Conservation (phyloP, 2,797 vertebrate genomes). For the Helostoma temminkii region DNA sequence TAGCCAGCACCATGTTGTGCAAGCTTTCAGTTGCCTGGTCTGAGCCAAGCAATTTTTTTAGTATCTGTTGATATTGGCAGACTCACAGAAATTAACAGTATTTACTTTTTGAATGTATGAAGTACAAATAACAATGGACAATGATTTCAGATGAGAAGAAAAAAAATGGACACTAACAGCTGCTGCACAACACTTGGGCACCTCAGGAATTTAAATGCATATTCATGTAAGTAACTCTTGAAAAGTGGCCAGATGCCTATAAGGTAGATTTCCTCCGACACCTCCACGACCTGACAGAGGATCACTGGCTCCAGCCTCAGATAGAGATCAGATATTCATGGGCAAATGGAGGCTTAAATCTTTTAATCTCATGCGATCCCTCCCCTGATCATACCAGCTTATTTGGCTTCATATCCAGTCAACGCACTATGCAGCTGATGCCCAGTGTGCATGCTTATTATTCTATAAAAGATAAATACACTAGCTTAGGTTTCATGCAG, state of each 20-base stretch:
- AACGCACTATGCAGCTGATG: constrained; percentile 68
- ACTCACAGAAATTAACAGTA: constrained; percentile 13
- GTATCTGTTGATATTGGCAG: constrained; percentile 57
- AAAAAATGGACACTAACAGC: constrained; percentile 23
- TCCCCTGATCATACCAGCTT: constrained; percentile 73
- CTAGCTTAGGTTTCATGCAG: constrained; percentile 55
- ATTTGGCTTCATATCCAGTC: constrained; percentile 76
- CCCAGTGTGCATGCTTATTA: constrained; percentile 66
- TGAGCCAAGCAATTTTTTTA: constrained; percentile 54
- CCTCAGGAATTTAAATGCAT: constrained; percentile 15
- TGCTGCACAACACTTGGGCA: constrained; percentile 6
- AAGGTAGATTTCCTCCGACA: constrained; percentile 73
- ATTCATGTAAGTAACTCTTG: constrained; percentile 55
- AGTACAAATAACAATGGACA: constrained; percentile 24
- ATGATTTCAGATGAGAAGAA: constrained; percentile 31
- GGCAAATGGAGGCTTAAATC: constrained; percentile 81
- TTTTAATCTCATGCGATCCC: constrained; percentile 80
- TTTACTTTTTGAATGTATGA: constrained; percentile 42
- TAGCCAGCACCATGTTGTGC: constrained; percentile 27
- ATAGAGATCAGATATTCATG: constrained; percentile 80
- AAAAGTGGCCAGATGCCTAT: constrained; percentile 74
- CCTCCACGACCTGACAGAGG: constrained; percentile 67
- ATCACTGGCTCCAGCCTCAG: constrained; percentile 63
- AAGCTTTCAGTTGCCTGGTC: constrained; percentile 38
- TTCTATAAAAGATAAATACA: constrained; percentile 72